Evolutionary conservation across 2,113 vertebrate genomes (phyloP).

Genomic region (Danionella cerebrum): DNA sequence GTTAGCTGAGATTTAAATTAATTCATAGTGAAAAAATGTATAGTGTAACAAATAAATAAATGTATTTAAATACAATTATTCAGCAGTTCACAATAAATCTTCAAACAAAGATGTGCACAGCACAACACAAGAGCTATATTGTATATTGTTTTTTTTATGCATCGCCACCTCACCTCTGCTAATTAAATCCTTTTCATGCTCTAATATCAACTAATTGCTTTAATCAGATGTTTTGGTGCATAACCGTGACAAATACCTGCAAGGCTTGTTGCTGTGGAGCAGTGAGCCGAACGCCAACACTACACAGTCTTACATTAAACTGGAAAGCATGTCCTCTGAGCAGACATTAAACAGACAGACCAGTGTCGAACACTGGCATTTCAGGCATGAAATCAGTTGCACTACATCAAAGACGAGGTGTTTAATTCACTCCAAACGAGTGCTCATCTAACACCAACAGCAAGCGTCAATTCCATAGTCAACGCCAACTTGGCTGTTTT

Average conservation of each 20-base stretch:
- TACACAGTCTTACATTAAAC: background rate
- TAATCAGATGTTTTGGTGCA: constrained; percentile 6
- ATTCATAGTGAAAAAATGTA: too few relatives aligned
- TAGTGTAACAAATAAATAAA: too few relatives aligned
- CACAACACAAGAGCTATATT: too few relatives aligned
- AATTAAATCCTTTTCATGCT: background rate
- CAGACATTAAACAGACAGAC: background rate
- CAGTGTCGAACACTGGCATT: background rate
- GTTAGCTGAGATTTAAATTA: too few relatives aligned
- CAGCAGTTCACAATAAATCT: too few relatives aligned
- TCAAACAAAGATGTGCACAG: too few relatives aligned
- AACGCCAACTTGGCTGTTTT: too few relatives aligned
- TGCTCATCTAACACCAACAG: too few relatives aligned
- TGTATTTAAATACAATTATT: too few relatives aligned
- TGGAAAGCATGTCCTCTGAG: background rate
- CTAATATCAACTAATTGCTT: constrained; percentile 10
- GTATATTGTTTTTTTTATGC: background rate
- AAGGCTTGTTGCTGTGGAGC: constrained; percentile 12
- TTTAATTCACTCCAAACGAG: too few relatives aligned
- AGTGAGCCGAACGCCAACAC: background rate
- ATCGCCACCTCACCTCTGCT: background rate
- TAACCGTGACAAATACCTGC: constrained; percentile 6
- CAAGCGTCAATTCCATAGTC: too few relatives aligned
- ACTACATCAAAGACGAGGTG: too few relatives aligned
- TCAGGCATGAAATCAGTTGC: background rate